Evolutionary conservation across 2,888 invertebrate species (phyloP).

Genomic region (Mamestra brassicae): DNA sequence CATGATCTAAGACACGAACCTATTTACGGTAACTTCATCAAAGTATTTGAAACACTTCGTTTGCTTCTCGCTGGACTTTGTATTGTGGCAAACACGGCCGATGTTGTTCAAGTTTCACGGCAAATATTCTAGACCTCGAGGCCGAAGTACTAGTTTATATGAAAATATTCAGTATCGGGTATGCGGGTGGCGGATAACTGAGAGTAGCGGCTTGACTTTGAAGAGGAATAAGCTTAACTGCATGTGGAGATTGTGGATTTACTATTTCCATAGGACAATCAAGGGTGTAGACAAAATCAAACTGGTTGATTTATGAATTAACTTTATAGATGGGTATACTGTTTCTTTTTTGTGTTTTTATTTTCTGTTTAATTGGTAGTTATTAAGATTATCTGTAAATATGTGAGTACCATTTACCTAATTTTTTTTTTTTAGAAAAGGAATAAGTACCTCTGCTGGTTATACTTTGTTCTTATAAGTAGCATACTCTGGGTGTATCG

Average conservation of each 20-base stretch:
- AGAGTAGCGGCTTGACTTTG: slow-evolving; percentile 9
- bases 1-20: slow-evolving; percentile 37
- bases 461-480: no score
- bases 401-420: no score
- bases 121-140: slow-evolving; percentile 29
- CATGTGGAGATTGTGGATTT: background rate
- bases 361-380: no score
- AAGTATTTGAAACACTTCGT: slow-evolving; percentile 55
- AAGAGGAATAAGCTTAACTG: slow-evolving; percentile 1
- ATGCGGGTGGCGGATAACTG: slow-evolving; percentile 11
- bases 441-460: no score
- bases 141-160: slow-evolving; percentile 23
- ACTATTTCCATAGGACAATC: no score
- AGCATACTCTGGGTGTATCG: no score
- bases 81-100: slow-evolving; percentile 22
- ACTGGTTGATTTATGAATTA: no score
- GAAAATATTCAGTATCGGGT: slow-evolving; percentile 36
- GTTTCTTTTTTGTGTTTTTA: no score
- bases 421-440: no score
- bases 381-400: no score
- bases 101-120: slow-evolving; percentile 35
- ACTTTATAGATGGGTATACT: no score
- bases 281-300: no score
- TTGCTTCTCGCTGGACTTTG: slow-evolving; percentile 35
- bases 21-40: slow-evolving; percentile 57